Evolutionary conservation across 2,888 invertebrate genomes (phyloP).

Genomic region (Thelaira solivaga): DNA sequence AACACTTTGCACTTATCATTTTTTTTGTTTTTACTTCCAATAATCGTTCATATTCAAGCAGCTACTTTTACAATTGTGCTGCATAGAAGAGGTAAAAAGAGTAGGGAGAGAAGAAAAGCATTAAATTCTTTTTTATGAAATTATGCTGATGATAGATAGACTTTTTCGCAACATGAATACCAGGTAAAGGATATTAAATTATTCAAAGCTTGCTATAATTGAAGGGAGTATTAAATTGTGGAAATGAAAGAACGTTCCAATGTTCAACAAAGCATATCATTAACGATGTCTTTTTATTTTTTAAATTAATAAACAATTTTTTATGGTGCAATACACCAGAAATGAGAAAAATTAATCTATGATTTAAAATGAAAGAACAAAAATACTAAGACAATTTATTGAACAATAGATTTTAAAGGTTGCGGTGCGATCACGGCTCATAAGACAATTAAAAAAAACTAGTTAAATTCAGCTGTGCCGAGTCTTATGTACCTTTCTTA

Average conservation of each 20-base stretch:
- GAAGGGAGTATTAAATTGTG: constrained; percentile 25
- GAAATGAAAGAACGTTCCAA: constrained; percentile 21
- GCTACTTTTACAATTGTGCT: constrained; percentile 15
- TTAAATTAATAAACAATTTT: constrained; percentile 24
- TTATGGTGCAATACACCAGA: no score
- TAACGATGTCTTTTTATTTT: not conserved
- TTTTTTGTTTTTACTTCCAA: not conserved
- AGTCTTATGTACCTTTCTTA: no score
- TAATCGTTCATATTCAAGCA: not conserved
- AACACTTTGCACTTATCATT: constrained; percentile 36
- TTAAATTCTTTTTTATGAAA: constrained; percentile 11
- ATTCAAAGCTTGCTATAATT: constrained; percentile 39
- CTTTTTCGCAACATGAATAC: not conserved
- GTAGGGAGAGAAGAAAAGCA: not conserved
- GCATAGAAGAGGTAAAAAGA: not conserved
- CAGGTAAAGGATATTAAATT: constrained; percentile 45
- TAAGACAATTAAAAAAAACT: no score
- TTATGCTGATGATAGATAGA: constrained; percentile 18
- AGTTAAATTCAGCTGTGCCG: no score
- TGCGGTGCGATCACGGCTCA: no score
- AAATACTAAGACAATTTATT: no score
- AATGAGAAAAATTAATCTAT: no score
- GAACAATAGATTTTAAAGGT: no score
- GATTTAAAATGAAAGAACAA: no score
- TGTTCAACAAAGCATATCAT: not conserved